phyloP scores from a whole-genome alignment of 1,140 invertebrate species.

The Parasteatoda tepidariorum region DNA sequence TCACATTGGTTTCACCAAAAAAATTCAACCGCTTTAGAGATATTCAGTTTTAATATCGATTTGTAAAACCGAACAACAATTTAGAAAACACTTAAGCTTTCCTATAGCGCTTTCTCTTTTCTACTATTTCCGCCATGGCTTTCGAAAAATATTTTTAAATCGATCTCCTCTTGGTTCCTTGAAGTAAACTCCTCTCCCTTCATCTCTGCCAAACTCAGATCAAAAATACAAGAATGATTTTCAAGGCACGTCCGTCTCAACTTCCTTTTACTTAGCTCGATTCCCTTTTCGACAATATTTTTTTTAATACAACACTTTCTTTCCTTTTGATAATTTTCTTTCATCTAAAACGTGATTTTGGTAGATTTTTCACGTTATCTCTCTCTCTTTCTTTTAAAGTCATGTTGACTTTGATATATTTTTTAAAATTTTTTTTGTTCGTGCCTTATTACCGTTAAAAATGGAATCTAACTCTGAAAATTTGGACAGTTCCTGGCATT shows the following conservation, averaged over 20 bases:
- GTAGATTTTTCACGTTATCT: slow-evolving; percentile 12
- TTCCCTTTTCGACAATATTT: too few relatives aligned
- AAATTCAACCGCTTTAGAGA: too few relatives aligned
- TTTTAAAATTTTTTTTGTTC: not conserved
- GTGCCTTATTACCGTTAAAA: slow-evolving; percentile 13
- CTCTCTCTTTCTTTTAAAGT: not conserved
- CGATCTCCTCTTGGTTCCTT: slow-evolving; percentile 5
- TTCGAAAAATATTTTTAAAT: slow-evolving; percentile 1
- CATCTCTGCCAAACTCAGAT: not conserved
- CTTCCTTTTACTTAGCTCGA: slow-evolving; percentile 38
- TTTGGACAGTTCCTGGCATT: too few relatives aligned
- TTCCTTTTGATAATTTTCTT: not conserved
- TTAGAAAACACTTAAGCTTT: too few relatives aligned
- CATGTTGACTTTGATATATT: not conserved
- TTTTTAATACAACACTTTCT: not conserved
- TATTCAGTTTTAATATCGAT: too few relatives aligned
- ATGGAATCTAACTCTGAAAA: too few relatives aligned
- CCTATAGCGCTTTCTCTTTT: too few relatives aligned
- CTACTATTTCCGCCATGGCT: too few relatives aligned
- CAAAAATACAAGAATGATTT: not conserved
- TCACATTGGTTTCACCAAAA: too few relatives aligned
- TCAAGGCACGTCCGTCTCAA: slow-evolving; percentile 31
- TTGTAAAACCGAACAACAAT: too few relatives aligned
- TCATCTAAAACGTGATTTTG: slow-evolving; percentile 24
- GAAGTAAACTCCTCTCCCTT: not conserved